Evolutionary conservation across 2,888 invertebrate species (phyloP), one percentile per base, ranked within the genome.

Genomic region (Drosophila leonis): DNA sequence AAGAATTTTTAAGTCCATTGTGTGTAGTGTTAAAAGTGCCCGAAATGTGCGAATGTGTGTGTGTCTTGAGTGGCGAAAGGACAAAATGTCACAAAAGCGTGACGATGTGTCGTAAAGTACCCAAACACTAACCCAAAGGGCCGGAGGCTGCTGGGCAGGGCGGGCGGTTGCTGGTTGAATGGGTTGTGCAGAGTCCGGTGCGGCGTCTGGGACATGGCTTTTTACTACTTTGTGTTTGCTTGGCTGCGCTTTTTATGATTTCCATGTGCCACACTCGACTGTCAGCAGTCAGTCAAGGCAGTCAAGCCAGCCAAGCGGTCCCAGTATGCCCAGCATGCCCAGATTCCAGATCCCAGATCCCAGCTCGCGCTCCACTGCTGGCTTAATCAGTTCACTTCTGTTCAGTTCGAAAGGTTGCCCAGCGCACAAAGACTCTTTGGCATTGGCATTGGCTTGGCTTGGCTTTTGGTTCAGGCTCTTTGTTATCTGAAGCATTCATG

Each of bases 61-160:
- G 66, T 73, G 72, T 72, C 74, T 78, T 77, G 72, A 82, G 84
- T 80, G 82, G 74, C 66, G 77, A 86, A 87, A 85, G 85, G 90
- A 90, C 90, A 83, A 85, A 83, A 85, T 82, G 82, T 87, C 88
- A 90, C 88, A 90, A 91, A 91, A 87, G 88, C 91, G 90, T 91
- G 91, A 91, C 90, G 90, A 90, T 80, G 87, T 90, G 91, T 91
- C 90, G 87, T 90, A 89, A 91, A 90, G 80, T 90, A 82, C 65
- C 79, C 72, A 73, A 84, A 84, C 78, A 73, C 82, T 69, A 72
- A 75, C 69, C 72, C 71, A 78, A 78, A 67, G 76, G 71, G 52
- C 20, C 6, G 20, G 20, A 7, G 33, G 33, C 33, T 27, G 24
- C 27, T 13, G 49, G 13, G 49, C 9, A 2, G 20, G 33, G 12